These are phyloP conservation scores for Pipa parva DNA, from an alignment of 2,113 vertebrate species.

Conservation along the genomic window DNA sequence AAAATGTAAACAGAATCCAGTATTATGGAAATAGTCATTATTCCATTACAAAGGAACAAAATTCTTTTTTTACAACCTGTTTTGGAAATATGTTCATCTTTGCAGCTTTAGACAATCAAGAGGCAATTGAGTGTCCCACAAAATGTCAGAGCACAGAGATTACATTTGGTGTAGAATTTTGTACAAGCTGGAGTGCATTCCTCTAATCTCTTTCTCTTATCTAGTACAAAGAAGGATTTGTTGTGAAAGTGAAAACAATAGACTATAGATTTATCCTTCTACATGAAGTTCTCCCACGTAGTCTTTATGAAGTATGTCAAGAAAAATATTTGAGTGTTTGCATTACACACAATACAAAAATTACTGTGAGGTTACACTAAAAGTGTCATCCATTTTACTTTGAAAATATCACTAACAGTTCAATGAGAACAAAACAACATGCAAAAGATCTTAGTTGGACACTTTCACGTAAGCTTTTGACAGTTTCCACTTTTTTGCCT, in stretches of 20 bases:
- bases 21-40: too few relatives aligned
- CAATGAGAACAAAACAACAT: too few relatives aligned
- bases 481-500: too few relatives aligned
- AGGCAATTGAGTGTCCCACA: constrained; percentile 57
- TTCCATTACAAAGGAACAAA: too few relatives aligned
- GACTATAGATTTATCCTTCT: constrained; percentile 51
- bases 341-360: neutral
- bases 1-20: too few relatives aligned
- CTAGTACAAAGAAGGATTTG: constrained; percentile 59
- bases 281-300: constrained; percentile 53
- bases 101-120: neutral
- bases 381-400: too few relatives aligned
- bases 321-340: constrained; percentile 3
- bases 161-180: constrained; percentile 46
- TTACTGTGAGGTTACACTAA: neutral
- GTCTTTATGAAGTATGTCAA: constrained; percentile 42
- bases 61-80: too few relatives aligned
- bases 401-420: too few relatives aligned
- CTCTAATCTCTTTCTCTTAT: constrained; percentile 44
- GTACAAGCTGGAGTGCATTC: constrained; percentile 57
- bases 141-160: constrained; percentile 66
- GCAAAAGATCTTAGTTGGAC: too few relatives aligned
- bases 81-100: neutral
- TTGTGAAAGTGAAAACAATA: constrained; percentile 50
- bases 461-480: too few relatives aligned